These are phyloP conservation scores for Mormyrus lacerda DNA, from an alignment of 2,113 vertebrate species.

Conservation along the genomic window DNA sequence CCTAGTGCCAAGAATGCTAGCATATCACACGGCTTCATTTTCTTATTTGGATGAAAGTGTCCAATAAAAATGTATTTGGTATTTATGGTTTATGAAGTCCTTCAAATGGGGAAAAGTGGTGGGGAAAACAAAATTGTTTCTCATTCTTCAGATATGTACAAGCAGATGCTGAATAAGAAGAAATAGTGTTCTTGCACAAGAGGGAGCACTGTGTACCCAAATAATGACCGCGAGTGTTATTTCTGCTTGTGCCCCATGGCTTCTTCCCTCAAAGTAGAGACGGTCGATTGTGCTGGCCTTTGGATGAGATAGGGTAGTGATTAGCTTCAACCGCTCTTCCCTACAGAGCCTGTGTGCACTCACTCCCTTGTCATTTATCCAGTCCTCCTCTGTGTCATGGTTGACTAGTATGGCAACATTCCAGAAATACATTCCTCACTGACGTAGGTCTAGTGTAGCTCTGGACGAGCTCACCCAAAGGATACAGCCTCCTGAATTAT, in stretches of 20 bases:
- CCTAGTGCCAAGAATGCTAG: neutral
- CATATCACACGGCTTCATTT: neutral
- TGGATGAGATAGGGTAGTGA: slow-evolving; percentile 39
- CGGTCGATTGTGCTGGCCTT: neutral
- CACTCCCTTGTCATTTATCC: slow-evolving; percentile 53
- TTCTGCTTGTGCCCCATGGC: neutral
- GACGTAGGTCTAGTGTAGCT: slow-evolving; percentile 32
- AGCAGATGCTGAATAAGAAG: neutral
- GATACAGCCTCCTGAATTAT: neutral
- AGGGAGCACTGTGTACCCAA: neutral
- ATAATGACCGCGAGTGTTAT: neutral
- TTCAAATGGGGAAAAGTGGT: neutral
- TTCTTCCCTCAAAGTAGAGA: slow-evolving; percentile 6
- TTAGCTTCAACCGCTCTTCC: slow-evolving; percentile 31
- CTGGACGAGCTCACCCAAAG: neutral
- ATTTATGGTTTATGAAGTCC: neutral
- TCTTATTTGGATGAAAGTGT: neutral
- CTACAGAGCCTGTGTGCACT: slow-evolving; percentile 18
- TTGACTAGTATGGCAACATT: neutral
- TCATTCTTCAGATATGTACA: neutral
- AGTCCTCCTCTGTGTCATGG: slow-evolving; percentile 45
- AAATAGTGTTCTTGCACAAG: neutral
- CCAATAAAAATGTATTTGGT: neutral
- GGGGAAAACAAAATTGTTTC: neutral
- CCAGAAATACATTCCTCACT: slow-evolving; percentile 19